Base-by-base conservation (phyloP, 2,113 vertebrate species). In the Gavia stellata region DNA sequence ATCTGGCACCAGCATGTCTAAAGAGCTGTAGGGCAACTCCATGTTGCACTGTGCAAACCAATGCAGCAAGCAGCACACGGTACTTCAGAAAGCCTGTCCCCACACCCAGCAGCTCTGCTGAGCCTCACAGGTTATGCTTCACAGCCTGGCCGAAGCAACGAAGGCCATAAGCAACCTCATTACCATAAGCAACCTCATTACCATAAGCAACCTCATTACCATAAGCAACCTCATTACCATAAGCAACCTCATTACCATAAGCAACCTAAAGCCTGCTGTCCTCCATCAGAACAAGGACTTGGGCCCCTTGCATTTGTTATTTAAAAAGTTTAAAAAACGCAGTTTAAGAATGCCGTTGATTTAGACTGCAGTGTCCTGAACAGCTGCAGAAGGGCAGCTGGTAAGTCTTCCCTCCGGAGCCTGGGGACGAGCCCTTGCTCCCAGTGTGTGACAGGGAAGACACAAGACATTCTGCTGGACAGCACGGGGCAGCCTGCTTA, bases 401-500 rank as follows among this genome's bases (percentile, higher is more conserved):
- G 17, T 58, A 84, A 56, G 58, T 72, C 21, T 34, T 56, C 67
- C 42, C 25, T 61, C 53, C 2, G 0, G 50, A 80, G 50, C n/a
- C 11, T 25, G 21, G 31, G 72, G 74, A 80, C 5, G 3, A 92
- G 38, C 13, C 66, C 56, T 68, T 10, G 55, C 45, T 45, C 50
- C 49, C 62, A n/a, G 42, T 1, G 0, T 3, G 31, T 15, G 16
- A 66, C 0, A 0, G 9, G 47, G 12, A 58, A 9, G 55, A 84
- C 4, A 2, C 20, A 10, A 62, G n/a, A 44, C 5, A 1, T 77
- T 53, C 8, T n/a, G 49, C 42, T 28, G 42, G 25, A 78, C n/a
- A 77, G 56, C 45, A 70, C 1, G 4, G 45, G 12, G 45, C 47
- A 86, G 34, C 24, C 65, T 50, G 53, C 83, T 2, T 3, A 77